Base-by-base conservation (phyloP, 2,888 invertebrate genomes). In the Spodoptera littoralis region DNA sequence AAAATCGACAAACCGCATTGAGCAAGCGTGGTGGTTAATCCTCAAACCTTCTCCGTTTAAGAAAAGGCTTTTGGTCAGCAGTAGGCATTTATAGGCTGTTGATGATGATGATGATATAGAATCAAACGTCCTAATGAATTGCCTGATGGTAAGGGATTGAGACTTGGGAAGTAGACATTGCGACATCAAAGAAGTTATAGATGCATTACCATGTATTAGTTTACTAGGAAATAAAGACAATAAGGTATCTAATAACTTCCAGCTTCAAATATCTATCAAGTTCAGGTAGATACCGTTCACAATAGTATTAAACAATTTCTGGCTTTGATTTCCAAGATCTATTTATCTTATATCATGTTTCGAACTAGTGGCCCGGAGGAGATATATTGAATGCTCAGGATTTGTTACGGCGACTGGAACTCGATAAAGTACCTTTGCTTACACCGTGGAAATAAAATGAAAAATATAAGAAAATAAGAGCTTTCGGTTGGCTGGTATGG, bases 321-420 rank as follows among this genome's bases (percentile, higher is more conserved):
- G 50, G 18, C 12, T 71, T 56, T 63, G 72, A 68, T 72, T 70
- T 60, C 56, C 27, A 68, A 43, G 11, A 64, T 66, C 72, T 53
- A 72, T 72, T 64, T 60, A 64, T 68, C 72, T 72, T 68, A 36
- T 60, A 68, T 68, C 72, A 72, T 54, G 60, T 60, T 65, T 43
- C 72, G 45, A 64, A 3, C 68, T 71, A 71, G 47, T 72, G 71
- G 59, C 22, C 59, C 64, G 57, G 56, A 41, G 64, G 52, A 68
- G 65, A 71, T 71, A 65, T 73, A 73, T 73, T 36, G 73, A 48
- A 68, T 49, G 65, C 56, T 65, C 54, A 56, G 73, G 60, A 69
- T 65, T 73, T 60, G 73, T 59, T 27, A 69, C 69, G 48, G 53
- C 45, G 45, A 47, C 60, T 60, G 72, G 18, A 69, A 60, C 47